These are phyloP conservation scores for Tuta absoluta DNA, from an alignment of 2,888 invertebrate genomes.

Conservation along the genomic window DNA sequence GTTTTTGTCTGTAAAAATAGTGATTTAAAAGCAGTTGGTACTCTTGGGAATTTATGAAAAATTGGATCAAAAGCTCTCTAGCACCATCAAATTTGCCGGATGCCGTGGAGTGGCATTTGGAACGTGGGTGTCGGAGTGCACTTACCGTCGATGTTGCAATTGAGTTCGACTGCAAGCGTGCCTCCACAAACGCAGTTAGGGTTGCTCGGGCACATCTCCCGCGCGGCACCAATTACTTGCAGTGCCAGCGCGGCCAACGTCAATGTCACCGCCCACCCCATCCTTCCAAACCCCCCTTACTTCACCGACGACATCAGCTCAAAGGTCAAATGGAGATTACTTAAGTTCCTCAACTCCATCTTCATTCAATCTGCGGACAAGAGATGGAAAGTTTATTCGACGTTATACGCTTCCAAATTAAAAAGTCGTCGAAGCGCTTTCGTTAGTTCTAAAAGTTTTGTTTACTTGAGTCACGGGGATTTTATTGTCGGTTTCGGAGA, in stretches of 20 bases:
- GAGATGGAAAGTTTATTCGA: slow-evolving; percentile 6
- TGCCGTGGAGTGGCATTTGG: slow-evolving; percentile 44
- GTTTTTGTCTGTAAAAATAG: no score
- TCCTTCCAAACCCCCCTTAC: not conserved
- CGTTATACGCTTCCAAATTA: not conserved
- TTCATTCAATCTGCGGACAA: slow-evolving; percentile 24
- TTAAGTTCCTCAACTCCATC: slow-evolving; percentile 10
- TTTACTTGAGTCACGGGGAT: not conserved
- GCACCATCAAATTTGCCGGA: slow-evolving; percentile 30
- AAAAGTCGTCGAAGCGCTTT: slow-evolving; percentile 4
- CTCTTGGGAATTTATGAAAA: slow-evolving; percentile 20
- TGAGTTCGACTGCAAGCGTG: slow-evolving; percentile 71
- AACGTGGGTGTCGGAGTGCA: slow-evolving; percentile 49
- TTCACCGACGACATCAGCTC: slow-evolving; percentile 13
- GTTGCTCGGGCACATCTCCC: slow-evolving; percentile 68
- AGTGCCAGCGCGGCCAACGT: slow-evolving; percentile 60
- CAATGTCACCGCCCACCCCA: slow-evolving; percentile 41
- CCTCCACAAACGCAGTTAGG: slow-evolving; percentile 77
- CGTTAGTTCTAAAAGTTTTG: slow-evolving; percentile 8
- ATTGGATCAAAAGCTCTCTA: slow-evolving; percentile 25
- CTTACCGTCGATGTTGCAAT: slow-evolving; percentile 77
- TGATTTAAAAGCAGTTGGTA: not conserved
- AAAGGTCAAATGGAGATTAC: slow-evolving; percentile 20
- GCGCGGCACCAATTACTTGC: slow-evolving; percentile 67
- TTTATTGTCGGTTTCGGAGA: not conserved